Conservation (phyloP, 1,140 invertebrate genomes). For the Neodiprion fabricii region DNA sequence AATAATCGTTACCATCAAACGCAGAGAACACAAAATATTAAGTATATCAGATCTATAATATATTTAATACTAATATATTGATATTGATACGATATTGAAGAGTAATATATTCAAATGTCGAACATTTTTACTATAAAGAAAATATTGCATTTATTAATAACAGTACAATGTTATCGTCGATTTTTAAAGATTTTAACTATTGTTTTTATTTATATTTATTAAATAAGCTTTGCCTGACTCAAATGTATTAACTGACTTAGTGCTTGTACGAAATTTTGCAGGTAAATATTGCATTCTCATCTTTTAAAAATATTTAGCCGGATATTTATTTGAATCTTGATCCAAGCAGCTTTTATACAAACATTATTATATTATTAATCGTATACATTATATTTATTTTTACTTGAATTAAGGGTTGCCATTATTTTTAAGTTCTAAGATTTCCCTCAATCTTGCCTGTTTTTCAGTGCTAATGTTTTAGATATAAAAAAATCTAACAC, state of each 20-base stretch:
- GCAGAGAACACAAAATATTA: neutral
- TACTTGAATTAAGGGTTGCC: constrained; percentile 17
- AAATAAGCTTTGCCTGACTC: neutral
- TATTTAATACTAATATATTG: constrained; percentile 46
- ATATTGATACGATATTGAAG: constrained; percentile 17
- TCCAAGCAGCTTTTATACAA: no score
- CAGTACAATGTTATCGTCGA: constrained; percentile 2
- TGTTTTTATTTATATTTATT: constrained; percentile 6
- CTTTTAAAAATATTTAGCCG: no score
- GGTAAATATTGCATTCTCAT: no score
- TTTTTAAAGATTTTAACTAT: constrained; percentile 6
- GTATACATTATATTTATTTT: neutral
- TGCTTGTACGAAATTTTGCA: no score
- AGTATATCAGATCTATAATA: constrained; percentile 23
- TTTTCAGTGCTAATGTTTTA: no score
- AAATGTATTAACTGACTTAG: constrained; percentile 3
- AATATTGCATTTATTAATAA: constrained; percentile 6
- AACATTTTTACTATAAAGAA: constrained; percentile 2
- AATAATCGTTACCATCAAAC: neutral
- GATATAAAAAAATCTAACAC: no score
- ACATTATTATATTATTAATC: no score
- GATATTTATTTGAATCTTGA: no score
- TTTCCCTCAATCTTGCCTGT: neutral
- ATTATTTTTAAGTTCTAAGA: constrained; percentile 31
- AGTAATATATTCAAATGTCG: constrained; percentile 16